Conservation (phyloP, 2,888 invertebrate species). For the Meiosimyza platycephala region DNA sequence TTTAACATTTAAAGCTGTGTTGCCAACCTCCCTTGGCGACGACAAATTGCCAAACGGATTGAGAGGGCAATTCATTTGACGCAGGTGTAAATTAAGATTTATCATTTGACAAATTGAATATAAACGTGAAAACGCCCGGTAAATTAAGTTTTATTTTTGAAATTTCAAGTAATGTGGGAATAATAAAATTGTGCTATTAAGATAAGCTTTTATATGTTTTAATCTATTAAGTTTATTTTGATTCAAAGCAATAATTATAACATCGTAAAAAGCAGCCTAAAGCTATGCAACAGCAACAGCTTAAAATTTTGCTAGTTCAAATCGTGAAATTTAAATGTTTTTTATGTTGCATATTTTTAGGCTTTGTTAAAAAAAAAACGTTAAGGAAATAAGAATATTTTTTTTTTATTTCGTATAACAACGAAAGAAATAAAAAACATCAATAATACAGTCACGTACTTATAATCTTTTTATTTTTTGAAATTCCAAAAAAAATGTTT, state of each 20-base stretch:
- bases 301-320: too few relatives aligned
- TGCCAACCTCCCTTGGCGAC: slow-evolving; percentile 38
- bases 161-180: too few relatives aligned
- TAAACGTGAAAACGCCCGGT: slow-evolving; percentile 48
- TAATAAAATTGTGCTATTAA: too few relatives aligned
- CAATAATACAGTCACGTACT: not conserved
- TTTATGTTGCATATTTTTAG: not conserved
- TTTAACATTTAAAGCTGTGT: slow-evolving; percentile 19
- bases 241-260: too few relatives aligned
- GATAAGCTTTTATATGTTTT: too few relatives aligned
- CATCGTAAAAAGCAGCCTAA: too few relatives aligned
- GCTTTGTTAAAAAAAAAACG: not conserved
- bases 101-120: slow-evolving; percentile 59
- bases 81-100: slow-evolving; percentile 62
- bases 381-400: not conserved
- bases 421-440: not conserved
- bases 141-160: not conserved
- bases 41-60: slow-evolving; percentile 32
- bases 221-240: too few relatives aligned
- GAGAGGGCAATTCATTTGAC: slow-evolving; percentile 29
- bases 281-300: too few relatives aligned
- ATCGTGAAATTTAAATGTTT: too few relatives aligned
- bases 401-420: not conserved
- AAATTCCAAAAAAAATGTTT: too few relatives aligned
- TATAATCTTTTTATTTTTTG: not conserved